phyloP scores from a whole-genome alignment of 2,113 vertebrate genomes.

The Malaclemys terrapin region DNA sequence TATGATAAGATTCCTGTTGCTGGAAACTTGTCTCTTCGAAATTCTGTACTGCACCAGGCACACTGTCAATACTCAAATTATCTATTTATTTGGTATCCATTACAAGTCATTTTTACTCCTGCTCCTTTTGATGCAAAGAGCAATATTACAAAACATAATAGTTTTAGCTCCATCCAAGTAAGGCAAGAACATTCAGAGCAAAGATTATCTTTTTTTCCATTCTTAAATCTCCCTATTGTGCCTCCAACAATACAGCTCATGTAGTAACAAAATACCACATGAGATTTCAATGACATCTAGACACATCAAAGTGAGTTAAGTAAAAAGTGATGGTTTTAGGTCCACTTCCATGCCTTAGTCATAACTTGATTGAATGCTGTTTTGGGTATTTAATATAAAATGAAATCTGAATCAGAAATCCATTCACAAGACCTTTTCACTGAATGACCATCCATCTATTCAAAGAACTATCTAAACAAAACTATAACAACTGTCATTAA shows the following conservation, averaged over 20 bases:
- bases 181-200: neutral
- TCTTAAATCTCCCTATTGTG: neutral
- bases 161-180: neutral
- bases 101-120: neutral
- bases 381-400: neutral
- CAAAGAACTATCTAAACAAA: neutral
- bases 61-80: neutral
- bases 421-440: neutral
- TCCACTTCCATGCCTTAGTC: neutral
- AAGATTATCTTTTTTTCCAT: neutral
- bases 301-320: neutral
- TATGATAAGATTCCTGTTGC: neutral
- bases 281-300: neutral
- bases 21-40: neutral
- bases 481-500: neutral
- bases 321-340: neutral
- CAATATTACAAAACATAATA: neutral
- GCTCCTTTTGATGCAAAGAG: neutral
- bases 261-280: neutral
- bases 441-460: neutral
- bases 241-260: neutral
- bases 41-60: neutral
- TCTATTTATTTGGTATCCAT: neutral
- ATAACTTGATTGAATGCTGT: neutral
- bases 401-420: neutral